A percentile compares a stretch with the other conserved stretches of the same genome.
These are phyloP conservation scores for Stenchaetothrips biformis DNA, from an alignment of 2,888 invertebrate species.

Conservation along the genomic window DNA sequence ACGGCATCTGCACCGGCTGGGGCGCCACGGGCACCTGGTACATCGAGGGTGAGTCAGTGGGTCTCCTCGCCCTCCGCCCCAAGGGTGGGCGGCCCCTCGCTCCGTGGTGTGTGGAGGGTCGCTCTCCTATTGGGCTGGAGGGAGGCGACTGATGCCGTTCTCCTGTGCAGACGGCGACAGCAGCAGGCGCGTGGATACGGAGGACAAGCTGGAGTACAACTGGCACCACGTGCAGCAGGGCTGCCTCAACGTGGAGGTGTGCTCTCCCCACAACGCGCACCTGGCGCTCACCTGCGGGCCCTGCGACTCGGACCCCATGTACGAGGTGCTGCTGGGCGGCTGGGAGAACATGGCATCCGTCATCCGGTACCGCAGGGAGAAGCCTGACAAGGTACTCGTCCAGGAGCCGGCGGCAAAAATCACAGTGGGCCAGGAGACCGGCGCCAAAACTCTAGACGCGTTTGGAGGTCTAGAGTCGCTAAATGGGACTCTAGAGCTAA, in stretches of 20 bases:
- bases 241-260: conserved; percentile 54
- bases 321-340: conserved; percentile 63
- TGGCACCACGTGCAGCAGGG: conserved; percentile 55
- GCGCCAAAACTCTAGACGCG: too few relatives aligned
- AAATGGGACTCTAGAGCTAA: too few relatives aligned
- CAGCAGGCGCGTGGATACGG: conserved; percentile 38
- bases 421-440: too few relatives aligned
- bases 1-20: conserved; percentile 83
- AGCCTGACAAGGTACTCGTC: conserved; percentile 56
- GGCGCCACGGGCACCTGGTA: conserved; percentile 78
- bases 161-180: conserved; percentile 14
- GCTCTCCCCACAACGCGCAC: conserved; percentile 61
- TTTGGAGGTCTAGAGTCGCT: too few relatives aligned
- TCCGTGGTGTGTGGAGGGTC: too few relatives aligned
- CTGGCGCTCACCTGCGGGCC: conserved; percentile 55
- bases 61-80: conserved; percentile 20
- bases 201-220: conserved; percentile 55
- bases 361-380: conserved; percentile 58
- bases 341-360: conserved; percentile 63
- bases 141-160: too few relatives aligned
- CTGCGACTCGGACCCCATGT: conserved; percentile 57
- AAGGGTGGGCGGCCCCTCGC: too few relatives aligned
- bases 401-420: too few relatives aligned
- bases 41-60: conserved; percentile 60
- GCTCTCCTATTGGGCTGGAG: too few relatives aligned